These are phyloP conservation scores for Globicephala melas DNA, from an alignment of 2,113 vertebrate genomes.

Conservation along the genomic window DNA sequence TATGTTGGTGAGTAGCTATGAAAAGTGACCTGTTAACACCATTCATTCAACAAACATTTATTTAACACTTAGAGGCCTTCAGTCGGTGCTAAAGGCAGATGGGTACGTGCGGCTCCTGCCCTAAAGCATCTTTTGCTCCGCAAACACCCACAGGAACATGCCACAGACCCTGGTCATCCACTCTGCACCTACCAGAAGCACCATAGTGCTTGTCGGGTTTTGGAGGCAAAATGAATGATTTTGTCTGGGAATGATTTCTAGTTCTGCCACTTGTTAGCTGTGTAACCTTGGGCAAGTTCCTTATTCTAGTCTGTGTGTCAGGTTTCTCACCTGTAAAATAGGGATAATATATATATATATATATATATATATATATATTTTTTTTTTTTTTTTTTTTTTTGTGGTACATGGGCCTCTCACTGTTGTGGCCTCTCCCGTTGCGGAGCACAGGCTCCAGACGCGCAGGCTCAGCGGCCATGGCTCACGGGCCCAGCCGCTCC, in stretches of 20 bases:
- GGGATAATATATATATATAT: neutral
- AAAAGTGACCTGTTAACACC: neutral
- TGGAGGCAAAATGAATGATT: too few species aligned
- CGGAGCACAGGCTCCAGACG: too few species aligned
- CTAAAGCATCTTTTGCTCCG: neutral
- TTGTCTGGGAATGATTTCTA: neutral
- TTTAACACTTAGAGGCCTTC: neutral
- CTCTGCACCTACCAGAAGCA: rapidly evolving
- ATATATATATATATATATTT: too few species aligned
- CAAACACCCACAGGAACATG: neutral
- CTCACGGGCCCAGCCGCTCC: too few species aligned
- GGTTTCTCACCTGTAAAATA: neutral
- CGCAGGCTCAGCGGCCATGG: too few species aligned
- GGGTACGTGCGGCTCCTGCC: neutral
- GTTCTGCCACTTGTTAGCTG: neutral
- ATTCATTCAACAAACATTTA: neutral
- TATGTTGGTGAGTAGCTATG: neutral
- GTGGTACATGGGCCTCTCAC: too few species aligned
- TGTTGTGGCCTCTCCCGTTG: too few species aligned
- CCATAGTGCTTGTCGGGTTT: neutral
- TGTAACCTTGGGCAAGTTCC: neutral
- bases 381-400: too few species aligned
- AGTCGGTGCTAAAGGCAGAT: neutral
- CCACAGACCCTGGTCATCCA: neutral
- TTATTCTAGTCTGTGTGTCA: neutral